Percentiles rank a stretch among this genome's conserved stretches.
Evolutionary conservation across 1,140 invertebrate genomes (phyloP).

Genomic region (Orchesella cincta): DNA sequence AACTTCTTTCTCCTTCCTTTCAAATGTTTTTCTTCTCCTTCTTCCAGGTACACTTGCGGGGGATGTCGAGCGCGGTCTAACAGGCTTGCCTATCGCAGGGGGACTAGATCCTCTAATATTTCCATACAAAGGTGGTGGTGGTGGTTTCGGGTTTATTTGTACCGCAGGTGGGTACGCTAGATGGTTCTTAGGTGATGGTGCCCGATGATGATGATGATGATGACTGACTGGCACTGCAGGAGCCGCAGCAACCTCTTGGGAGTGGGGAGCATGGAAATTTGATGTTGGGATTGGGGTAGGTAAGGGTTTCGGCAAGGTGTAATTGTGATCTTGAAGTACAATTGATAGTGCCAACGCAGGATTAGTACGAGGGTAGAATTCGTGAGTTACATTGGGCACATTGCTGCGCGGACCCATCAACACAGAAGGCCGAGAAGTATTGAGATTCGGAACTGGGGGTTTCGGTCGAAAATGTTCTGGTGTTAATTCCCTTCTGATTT

Average conservation of each 20-base stretch:
- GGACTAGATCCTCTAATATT: slow-evolving; percentile 31
- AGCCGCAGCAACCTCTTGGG: not conserved
- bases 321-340: slow-evolving; percentile 19
- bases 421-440: not conserved
- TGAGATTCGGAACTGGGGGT: slow-evolving; percentile 5
- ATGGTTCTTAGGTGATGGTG: slow-evolving; percentile 40
- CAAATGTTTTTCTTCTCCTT: not conserved
- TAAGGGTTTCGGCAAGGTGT: not conserved
- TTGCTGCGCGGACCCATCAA: slow-evolving; percentile 1
- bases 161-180: slow-evolving; percentile 44
- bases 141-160: slow-evolving; percentile 39
- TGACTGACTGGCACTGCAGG: slow-evolving; percentile 3
- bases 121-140: slow-evolving; percentile 32
- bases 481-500: not conserved
- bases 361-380: not conserved
- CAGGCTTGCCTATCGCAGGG: slow-evolving; percentile 52
- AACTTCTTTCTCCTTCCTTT: not conserved
- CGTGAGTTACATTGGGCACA: not conserved
- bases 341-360: not conserved
- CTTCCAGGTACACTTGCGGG: slow-evolving; percentile 8
- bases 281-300: not conserved
- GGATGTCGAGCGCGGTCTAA: slow-evolving; percentile 53
- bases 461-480: not conserved
- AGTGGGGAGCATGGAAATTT: no score
- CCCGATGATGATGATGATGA: slow-evolving; percentile 34